Base-by-base conservation (phyloP, 2,113 vertebrate genomes). In the Mirounga angustirostris region DNA sequence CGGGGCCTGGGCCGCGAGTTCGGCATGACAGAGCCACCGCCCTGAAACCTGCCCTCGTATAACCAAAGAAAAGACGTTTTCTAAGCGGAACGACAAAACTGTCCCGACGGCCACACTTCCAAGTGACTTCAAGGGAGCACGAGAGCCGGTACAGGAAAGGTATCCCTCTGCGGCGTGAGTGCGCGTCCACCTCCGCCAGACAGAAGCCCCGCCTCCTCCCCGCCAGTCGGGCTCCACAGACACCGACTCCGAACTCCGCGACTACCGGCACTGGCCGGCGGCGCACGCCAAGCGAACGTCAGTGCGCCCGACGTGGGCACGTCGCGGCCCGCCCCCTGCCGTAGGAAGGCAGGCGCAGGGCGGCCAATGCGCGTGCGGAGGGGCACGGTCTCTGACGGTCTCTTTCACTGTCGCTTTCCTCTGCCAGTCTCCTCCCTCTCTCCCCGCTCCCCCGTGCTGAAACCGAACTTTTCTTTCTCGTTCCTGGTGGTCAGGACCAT, bases 1-100 rank as follows among this genome's bases (percentile, higher is more conserved):
- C 98, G 99, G 11, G 98, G 91, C 56, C 98, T 99, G 76, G 82
- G 9, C 0, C 97, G 98, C 79, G 98, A 97, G 82, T 98, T 98
- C 43, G 98, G 98, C 99, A 99, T 99, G 79, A 14, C 54, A 5
- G 11, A 26, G 82, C 14, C 80, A 30, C 86, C 2, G 26, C n/a
- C 46, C 59, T 33, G 74, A 19, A 22, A n/a, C 28, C 63, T 13
- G 54, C 19, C 50, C 36, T 16, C 7, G 9, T 18, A 46, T 4
- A 14, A 10, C 40, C 43, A 4, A 56, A 43, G 4, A 7, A 26
- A 46, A 61, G 24, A 36, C 1, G 59, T 28, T 26, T 52, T 1
- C 50, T 36, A 30, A 63, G 69, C 30, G 2, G 24, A 40, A 81
- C 5, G 12, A 28, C 13, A 19, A 81, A 22, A 71, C 24, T 0